Base-by-base conservation (phyloP, 2,888 invertebrate species). In the Chouioia cunea region DNA sequence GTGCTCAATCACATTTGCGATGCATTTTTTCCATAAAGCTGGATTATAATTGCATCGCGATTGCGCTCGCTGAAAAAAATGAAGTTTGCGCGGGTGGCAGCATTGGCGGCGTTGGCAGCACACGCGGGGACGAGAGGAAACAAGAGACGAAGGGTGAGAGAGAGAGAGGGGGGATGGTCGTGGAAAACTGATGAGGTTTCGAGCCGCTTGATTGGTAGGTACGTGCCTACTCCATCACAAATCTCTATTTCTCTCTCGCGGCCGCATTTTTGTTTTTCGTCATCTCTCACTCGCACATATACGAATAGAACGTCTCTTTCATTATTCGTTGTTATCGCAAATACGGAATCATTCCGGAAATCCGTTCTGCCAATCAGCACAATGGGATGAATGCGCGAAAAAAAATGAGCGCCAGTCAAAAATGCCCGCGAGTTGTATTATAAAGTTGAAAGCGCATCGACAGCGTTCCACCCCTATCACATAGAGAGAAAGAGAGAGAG, bases 1-100 rank as follows among this genome's bases (percentile, higher is more conserved):
- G 82, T 82, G 82, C 84, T 84, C 84, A 84, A 84, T 85, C 84
- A 84, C 83, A 84, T 84, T 84, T 83, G 84, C 81, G 81, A 85
- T 85, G 84, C 84, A 85, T 84, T 85, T 84, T 84, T 85, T 84
- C 81, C 82, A 85, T 84, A 85, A 84, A 84, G 84, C 83, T 84
- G 84, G 83, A 84, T 84, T 85, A 85, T 85, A 85, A 85, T 84
- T 85, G 84, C 84, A 83, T 83, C 83, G 83, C 82, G 81, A 83
- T 82, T 76, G 78, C 77, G 15, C 56, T n/a, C 46, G 53, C 72
- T 68, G 73, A 79, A 81, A 81, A 72, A 81, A 82, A 81, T 80
- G 80, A 80, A 79, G 78, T 80, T 36, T 77, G 76, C 77, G 77
- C 72, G 73, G 75, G 77, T 77, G 50, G 74, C 65, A 65, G 75